phyloP scores from a whole-genome alignment of 2,888 invertebrate species.

The Diplazon laetatorius region DNA sequence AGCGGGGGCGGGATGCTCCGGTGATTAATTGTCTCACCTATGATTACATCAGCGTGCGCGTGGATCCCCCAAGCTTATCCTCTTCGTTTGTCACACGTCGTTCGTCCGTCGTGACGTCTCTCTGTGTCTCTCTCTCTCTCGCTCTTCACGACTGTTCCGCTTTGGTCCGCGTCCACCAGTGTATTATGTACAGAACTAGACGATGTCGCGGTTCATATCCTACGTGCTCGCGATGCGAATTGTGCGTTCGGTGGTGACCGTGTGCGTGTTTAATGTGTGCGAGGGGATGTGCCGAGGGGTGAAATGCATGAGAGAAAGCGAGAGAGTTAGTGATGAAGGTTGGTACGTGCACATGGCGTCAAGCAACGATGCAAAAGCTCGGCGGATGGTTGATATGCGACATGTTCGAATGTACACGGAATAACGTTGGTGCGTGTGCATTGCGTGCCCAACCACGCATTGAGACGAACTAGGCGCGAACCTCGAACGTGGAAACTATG shows the following conservation, averaged over 20 bases:
- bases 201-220: constrained; percentile 46
- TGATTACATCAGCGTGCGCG: constrained; percentile 75
- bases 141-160: background rate
- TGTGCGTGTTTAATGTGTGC: constrained; percentile 69
- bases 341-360: background rate
- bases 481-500: constrained; percentile 41
- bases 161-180: constrained; percentile 61
- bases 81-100: background rate
- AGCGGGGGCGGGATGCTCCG: constrained; percentile 73
- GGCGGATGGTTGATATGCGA: constrained; percentile 41
- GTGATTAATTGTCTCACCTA: constrained; percentile 80
- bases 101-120: background rate
- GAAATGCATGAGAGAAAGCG: background rate
- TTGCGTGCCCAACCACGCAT: constrained; percentile 38
- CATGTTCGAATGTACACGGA: constrained; percentile 23
- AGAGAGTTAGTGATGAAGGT: background rate
- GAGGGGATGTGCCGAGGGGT: background rate
- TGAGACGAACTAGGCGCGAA: constrained; percentile 54
- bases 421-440: constrained; percentile 5
- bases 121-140: constrained; percentile 1
- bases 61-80: background rate
- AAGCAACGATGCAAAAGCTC: constrained; percentile 41
- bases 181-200: constrained; percentile 65
- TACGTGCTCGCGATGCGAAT: constrained; percentile 69
- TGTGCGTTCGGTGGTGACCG: constrained; percentile 70